Base-by-base conservation (phyloP, 2,797 vertebrate species). In the Botia kubotai region DNA sequence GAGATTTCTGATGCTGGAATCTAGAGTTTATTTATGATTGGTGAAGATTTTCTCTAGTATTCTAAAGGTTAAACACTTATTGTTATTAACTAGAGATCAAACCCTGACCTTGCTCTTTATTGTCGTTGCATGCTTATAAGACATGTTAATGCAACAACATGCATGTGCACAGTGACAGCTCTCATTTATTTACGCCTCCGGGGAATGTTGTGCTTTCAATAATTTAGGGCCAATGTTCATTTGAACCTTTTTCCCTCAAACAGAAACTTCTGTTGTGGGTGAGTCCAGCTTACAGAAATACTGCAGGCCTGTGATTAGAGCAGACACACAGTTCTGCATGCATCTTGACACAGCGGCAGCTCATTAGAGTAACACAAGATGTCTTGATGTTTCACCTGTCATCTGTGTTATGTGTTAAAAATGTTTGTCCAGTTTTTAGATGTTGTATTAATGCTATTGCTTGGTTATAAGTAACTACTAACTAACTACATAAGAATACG, bases 151-250 rank as follows among this genome's bases (percentile, higher is more conserved):
- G 90, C 89, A 87, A 13, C 62, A 69, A 62, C 77, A 87, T 93
- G 92, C 92, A 92, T 93, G 93, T 92, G 92, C 91, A 92, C 77
- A 78, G 77, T 87, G 82, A 92, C 92, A 88, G 85, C 84, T 85
- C 90, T 26, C 2, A 26, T 26, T 26, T 26, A 26, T 26, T 26
- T 26, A 26, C 23, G 23, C 23, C 94, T 93, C 87, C 87, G 75
- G 23, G 23, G 91, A 62, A 91, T 23, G 43, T 87, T 83, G 86
- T 78, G 86, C 80, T 81, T 89, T 94, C 90, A 89, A 92, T 94
- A 94, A 94, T 94, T 94, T 89, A 94, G 91, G 72, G 71, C 58
- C 88, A 83, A 6, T 75, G 75, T 82, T 89, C 87, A 91, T 94
- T 95, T 95, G 93, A 93, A 95, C 89, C 90, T 86, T 87, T 84